Evolutionary conservation across 2,888 invertebrate species (phyloP).

Genomic region (Metacarcinus magister): DNA sequence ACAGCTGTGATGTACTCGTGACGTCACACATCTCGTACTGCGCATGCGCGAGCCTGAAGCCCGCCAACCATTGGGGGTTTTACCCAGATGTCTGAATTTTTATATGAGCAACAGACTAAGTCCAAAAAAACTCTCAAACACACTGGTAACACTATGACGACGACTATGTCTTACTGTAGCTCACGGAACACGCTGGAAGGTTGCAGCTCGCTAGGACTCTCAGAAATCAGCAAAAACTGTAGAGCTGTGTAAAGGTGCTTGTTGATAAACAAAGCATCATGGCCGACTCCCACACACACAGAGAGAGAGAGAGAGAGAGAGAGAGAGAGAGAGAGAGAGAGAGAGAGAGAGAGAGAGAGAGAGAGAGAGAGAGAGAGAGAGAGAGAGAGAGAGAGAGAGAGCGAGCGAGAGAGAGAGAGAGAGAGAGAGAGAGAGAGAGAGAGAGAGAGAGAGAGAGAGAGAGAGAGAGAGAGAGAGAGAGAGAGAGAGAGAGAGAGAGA

Average conservation of each 20-base stretch:
- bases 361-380: neutral
- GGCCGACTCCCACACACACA: neutral
- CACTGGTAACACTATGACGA: no score
- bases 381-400: neutral
- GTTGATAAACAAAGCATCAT: no score
- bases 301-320: conserved; percentile 8
- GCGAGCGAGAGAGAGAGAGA: no score
- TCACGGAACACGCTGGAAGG: no score
- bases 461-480: neutral
- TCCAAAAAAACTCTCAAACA: neutral
- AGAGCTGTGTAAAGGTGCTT: no score
- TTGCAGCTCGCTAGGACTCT: no score
- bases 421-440: neutral
- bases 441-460: neutral
- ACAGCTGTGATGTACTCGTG: neutral
- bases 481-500: neutral
- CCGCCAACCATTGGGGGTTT: neutral
- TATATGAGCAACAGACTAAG: no score
- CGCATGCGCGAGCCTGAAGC: neutral
- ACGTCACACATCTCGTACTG: neutral
- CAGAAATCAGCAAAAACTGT: no score
- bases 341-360: neutral
- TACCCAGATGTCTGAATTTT: neutral
- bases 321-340: conserved; percentile 34
- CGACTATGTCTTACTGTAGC: no score